These are phyloP conservation scores for Pristiophorus japonicus DNA, from an alignment of 2,113 vertebrate genomes.

Conservation along the genomic window DNA sequence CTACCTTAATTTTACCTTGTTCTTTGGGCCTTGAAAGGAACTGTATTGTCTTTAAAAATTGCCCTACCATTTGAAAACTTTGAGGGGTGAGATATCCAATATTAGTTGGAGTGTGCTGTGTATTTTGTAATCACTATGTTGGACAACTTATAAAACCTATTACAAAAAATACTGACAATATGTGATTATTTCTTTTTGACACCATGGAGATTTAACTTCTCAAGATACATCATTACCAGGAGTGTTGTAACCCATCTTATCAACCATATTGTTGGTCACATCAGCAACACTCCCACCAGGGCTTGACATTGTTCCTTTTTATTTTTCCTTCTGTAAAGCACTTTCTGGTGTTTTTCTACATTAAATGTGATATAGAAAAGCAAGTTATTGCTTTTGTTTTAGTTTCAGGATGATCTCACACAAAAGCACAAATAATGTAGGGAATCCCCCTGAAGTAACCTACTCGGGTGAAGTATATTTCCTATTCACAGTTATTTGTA, in stretches of 20 bases:
- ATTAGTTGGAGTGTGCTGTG: not conserved
- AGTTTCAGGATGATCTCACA: not conserved
- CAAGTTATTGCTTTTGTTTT: not conserved
- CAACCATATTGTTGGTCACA: not conserved
- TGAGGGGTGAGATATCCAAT: not conserved
- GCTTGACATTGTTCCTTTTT: too few relatives aligned
- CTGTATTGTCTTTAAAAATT: not conserved
- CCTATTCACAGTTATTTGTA: not conserved
- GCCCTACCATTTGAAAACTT: not conserved
- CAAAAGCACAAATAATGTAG: not conserved
- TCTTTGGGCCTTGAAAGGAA: not conserved
- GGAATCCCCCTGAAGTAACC: not conserved
- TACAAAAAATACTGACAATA: not conserved
- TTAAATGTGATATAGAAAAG: not conserved
- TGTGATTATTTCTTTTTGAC: not conserved
- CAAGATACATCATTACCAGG: not conserved
- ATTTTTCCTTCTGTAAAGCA: not conserved
- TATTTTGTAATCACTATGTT: not conserved
- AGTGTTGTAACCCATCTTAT: not conserved
- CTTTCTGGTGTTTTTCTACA: not conserved
- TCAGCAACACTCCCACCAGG: too few relatives aligned
- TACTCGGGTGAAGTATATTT: not conserved
- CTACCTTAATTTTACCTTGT: not conserved
- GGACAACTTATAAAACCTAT: not conserved
- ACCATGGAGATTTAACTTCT: not conserved